Percentiles rank a stretch among this genome's conserved stretches.
Evolutionary conservation across 2,888 invertebrate species (phyloP).

Genomic region (Andricus curvator): DNA sequence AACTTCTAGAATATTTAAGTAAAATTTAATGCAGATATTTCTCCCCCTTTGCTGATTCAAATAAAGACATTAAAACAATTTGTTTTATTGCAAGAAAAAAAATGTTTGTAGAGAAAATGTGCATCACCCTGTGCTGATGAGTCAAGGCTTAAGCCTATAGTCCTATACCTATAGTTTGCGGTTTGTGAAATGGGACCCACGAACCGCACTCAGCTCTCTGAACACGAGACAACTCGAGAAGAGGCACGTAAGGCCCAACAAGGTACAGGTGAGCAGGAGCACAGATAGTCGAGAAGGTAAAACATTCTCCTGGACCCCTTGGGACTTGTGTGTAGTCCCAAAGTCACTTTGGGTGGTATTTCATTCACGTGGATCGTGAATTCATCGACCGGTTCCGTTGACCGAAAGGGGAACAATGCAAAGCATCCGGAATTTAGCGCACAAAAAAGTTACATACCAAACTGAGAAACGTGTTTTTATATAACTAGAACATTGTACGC

Average conservation of each 20-base stretch:
- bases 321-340: constrained; percentile 19
- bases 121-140: neutral
- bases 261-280: constrained; percentile 67
- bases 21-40: no score
- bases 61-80: no score
- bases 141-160: neutral
- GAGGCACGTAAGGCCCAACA: constrained; percentile 68
- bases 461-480: neutral
- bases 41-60: no score
- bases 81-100: neutral
- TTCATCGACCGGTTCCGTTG: constrained; percentile 25
- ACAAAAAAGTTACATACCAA: neutral
- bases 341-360: constrained; percentile 35
- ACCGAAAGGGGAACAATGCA: neutral
- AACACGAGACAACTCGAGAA: constrained; percentile 48
- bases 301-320: constrained; percentile 49
- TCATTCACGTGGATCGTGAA: constrained; percentile 19
- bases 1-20: no score
- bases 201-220: constrained; percentile 44
- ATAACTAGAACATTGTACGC: neutral
- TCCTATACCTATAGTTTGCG: neutral
- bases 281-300: constrained; percentile 62
- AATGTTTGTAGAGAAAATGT: neutral
- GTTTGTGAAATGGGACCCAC: constrained; percentile 40
- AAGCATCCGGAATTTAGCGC: neutral